Evolutionary conservation across 2,797 vertebrate species (phyloP).

Genomic region (Antrozous pallidus): DNA sequence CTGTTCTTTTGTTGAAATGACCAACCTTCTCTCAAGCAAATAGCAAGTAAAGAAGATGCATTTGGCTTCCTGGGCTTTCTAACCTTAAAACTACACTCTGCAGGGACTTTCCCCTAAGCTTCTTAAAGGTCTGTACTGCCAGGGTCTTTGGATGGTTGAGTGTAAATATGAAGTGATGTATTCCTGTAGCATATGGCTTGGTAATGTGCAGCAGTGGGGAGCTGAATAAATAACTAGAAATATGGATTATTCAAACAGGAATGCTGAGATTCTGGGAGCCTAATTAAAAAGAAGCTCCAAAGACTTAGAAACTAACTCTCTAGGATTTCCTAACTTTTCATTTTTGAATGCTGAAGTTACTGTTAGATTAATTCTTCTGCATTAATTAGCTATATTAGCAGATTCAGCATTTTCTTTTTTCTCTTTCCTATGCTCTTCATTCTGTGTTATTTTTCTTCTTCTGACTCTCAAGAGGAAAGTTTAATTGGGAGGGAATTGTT

Average conservation of each 20-base stretch:
- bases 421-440: conserved; percentile 18
- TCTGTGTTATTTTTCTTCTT: conserved; percentile 55
- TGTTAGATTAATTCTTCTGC: conserved; percentile 69
- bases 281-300: conserved; percentile 77
- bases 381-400: conserved; percentile 77
- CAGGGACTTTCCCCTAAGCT: conserved; percentile 28
- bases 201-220: conserved; percentile 72
- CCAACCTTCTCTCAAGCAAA: conserved; percentile 39
- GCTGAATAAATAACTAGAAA: conserved; percentile 78
- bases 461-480: conserved; percentile 62
- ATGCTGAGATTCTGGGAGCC: conserved; percentile 71
- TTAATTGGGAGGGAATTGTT: conserved; percentile 38
- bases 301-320: conserved; percentile 52
- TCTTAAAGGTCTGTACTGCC: conserved; percentile 47
- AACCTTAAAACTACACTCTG: conserved; percentile 35
- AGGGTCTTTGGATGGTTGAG: conserved; percentile 47
- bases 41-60: conserved; percentile 44
- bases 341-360: conserved; percentile 63
- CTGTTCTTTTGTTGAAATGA: conserved; percentile 16
- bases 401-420: conserved; percentile 71
- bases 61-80: conserved; percentile 50
- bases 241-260: conserved; percentile 77
- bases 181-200: conserved; percentile 68
- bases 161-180: conserved; percentile 43
- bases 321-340: conserved; percentile 9